Base-by-base conservation (phyloP, 2,113 vertebrate species). In the Corythaixoides concolor region DNA sequence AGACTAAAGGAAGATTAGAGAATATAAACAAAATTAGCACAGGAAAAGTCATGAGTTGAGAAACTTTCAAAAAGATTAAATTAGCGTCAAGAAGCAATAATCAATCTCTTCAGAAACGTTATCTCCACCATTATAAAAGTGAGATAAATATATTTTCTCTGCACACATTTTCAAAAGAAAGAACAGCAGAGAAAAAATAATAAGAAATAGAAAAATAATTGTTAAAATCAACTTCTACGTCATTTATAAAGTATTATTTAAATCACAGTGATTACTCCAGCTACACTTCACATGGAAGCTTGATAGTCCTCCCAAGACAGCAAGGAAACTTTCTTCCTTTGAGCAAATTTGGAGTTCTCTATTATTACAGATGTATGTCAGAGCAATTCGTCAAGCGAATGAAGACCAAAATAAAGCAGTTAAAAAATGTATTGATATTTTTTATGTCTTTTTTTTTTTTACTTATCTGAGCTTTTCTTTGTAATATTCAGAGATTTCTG, bases 401-500 rank as follows among this genome's bases (percentile, higher is more conserved):
- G 24, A 59, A 84, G 13, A 53, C 2, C 14, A 76, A 59, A 81
- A 77, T 52, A 88, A 69, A 62, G 4, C 15, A 76, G 35, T 76
- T 85, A 68, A 90, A 92, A 70, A 0, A 0, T 4, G 6, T 50
- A 37, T 21, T 74, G 11, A 8, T 49, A 16, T 23, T n/a, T 37
- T 81, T 60, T 5, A 16, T 20, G 8, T 1, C 5, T n/a, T n/a
- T n/a, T n/a, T n/a, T n/a, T n/a, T n/a, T 88, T 74, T 41, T 13
- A 49, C 6, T 64, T 7, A 76, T 32, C 9, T 68, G 3, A 39
- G 78, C 20, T 86, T 79, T 85, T 59, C 4, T 8, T 77, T 60
- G 24, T 18, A 66, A 11, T 47, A 60, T 8, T 45, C 28, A 45
- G 50, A 64, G 16, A 32, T 53, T n/a, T 8, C 11, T 67, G 8